phyloP scores from a whole-genome alignment of 2,113 vertebrate genomes.

The Fukomys damarensis region DNA sequence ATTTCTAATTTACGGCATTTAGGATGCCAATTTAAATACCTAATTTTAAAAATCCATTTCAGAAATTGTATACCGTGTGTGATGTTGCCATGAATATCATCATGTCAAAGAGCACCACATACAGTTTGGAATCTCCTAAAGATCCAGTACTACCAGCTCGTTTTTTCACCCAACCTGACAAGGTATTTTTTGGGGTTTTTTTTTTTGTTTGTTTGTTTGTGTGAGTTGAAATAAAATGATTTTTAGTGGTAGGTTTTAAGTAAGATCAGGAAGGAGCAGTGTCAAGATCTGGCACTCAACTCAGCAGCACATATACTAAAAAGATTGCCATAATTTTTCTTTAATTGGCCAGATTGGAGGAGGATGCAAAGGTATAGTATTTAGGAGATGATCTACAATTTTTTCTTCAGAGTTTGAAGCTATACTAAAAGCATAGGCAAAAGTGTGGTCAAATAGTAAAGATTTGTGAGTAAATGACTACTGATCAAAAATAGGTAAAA shows the following conservation, averaged over 20 bases:
- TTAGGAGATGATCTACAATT: not conserved
- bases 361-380: not conserved
- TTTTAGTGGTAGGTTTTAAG: not conserved
- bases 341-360: not conserved
- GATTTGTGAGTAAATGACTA: not conserved
- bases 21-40: not conserved
- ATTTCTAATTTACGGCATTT: not conserved
- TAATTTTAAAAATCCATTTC: conserved; percentile 61
- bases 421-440: not conserved
- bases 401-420: not conserved
- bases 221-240: not conserved
- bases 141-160: conserved; percentile 96
- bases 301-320: too few species aligned
- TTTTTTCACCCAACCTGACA: conserved; percentile 98
- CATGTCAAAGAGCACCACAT: conserved; percentile 99
- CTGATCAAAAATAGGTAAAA: not conserved
- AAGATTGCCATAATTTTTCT: too few species aligned
- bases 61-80: conserved; percentile 99
- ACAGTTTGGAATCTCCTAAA: conserved; percentile 99
- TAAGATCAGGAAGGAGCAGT: not conserved
- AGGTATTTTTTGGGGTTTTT: conserved; percentile 88
- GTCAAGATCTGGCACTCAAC: not conserved
- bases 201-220: conserved; percentile 53
- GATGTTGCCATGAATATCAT: conserved; percentile 99
- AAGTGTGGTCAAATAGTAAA: not conserved